Conservation (phyloP, 1,140 invertebrate genomes). For the Bursaphelenchus mucronatus region DNA sequence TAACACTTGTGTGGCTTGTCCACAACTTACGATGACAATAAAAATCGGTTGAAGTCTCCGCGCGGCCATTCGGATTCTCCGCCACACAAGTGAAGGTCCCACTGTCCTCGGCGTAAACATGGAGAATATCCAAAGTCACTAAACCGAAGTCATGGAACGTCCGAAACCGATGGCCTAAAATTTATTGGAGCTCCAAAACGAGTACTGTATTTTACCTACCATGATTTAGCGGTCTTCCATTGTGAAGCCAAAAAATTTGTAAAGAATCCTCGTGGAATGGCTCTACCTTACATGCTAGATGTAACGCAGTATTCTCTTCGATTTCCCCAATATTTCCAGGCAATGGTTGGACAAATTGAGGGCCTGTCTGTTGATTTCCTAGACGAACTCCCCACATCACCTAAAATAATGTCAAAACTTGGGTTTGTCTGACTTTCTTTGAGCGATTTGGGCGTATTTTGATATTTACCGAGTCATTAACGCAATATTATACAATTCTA, state of each 20-base stretch:
- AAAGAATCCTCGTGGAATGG: constrained; percentile 90
- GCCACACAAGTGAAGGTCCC: constrained; percentile 87
- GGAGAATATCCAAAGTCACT: constrained; percentile 81
- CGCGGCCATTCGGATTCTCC: constrained; percentile 82
- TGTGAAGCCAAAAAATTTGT: constrained; percentile 81
- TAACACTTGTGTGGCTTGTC: constrained; percentile 62
- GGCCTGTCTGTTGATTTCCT: constrained; percentile 26
- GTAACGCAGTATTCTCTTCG: constrained; percentile 80
- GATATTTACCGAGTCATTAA: no score
- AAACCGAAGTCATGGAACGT: constrained; percentile 90
- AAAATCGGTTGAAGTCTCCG: constrained; percentile 56
- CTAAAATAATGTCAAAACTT: no score
- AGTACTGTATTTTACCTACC: constrained; percentile 75
- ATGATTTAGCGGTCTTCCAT: constrained; percentile 70
- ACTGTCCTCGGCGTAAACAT: constrained; percentile 78
- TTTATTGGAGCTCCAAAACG: background rate
- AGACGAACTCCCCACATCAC: no score
- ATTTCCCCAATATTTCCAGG: constrained; percentile 52
- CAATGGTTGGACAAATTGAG: constrained; percentile 52
- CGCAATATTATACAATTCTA: no score
- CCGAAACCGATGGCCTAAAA: constrained; percentile 73
- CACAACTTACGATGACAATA: constrained; percentile 48
- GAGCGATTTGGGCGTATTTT: no score
- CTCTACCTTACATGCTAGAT: constrained; percentile 88
- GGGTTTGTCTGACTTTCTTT: no score